Evolutionary conservation across 2,888 invertebrate species (phyloP), one percentile per base, ranked within the genome.

Genomic region (Leptinotarsa haldemani): DNA sequence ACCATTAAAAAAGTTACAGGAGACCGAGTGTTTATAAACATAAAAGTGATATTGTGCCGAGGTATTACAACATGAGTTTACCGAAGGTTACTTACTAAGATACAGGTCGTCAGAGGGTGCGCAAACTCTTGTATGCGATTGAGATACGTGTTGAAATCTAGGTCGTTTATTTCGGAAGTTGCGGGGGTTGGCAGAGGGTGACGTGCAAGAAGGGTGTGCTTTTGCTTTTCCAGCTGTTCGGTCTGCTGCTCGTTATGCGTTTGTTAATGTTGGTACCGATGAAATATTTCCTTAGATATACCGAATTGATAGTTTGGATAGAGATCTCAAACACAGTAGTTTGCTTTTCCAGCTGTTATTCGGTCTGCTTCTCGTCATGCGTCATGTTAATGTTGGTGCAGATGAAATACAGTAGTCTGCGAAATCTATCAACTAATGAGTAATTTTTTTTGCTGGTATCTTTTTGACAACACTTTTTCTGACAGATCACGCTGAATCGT

Each of bases 1-100:
- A 56, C 56, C 15, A 20, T 56, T 56, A 56, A 56, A 53, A 16
- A 56, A 56, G 56, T 56, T 56, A 22, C 22, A 56, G 20, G 22
- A 56, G 2, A 7, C 12, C 56, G 22, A 56, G 56, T 56, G 53
- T 16, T 56, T 56, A 56, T 22, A 22, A 56, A 56, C 56, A 56
- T 56, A 16, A 56, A 25, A 56, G 22, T 56, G 20, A 56, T 22
- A 56, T 56, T 22, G 15, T 56, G 56, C 5, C 18, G 18, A 22
- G 25, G 56, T 20, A 13, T 56, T 22, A 56, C 56, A 20, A 22
- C 22, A 56, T 56, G 56, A 20, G 22, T 56, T 56, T 12, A 13
- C 25, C 16, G 56, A 56, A 56, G 22, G 25, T 56, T 22, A 22
- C 56, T 22, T 22, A 3, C 22, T 20, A 15, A 56, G 22, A 56